Conservation (phyloP, 2,888 invertebrate species). For the Thelaira solivaga region DNA sequence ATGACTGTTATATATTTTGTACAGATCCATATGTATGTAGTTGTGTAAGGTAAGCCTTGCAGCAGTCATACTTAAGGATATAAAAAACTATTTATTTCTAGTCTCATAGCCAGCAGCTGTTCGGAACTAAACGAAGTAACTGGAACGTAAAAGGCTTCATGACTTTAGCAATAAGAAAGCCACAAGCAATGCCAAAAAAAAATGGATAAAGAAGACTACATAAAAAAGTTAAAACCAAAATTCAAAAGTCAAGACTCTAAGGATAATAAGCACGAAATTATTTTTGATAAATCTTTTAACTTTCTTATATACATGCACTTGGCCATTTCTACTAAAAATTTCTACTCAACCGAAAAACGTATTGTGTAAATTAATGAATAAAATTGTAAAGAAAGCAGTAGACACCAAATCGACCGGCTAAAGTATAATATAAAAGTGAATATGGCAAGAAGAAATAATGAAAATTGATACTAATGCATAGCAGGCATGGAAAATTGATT, state of each 20-base stretch:
- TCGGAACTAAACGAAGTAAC: constrained; percentile 48
- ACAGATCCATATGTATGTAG: neutral
- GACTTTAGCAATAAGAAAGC: constrained; percentile 33
- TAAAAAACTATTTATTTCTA: constrained; percentile 42
- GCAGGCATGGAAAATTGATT: constrained; percentile 65
- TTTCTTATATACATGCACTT: constrained; percentile 37
- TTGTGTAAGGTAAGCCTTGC: constrained; percentile 9
- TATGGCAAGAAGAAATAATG: constrained; percentile 55
- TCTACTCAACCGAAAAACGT: neutral
- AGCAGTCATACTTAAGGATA: constrained; percentile 30
- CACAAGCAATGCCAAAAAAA: constrained; percentile 43
- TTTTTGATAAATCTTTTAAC: constrained; percentile 55
- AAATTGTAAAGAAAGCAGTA: constrained; percentile 3
- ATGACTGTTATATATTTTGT: constrained; percentile 2
- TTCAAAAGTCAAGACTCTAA: constrained; percentile 58
- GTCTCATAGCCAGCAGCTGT: constrained; percentile 51
- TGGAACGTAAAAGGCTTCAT: constrained; percentile 37
- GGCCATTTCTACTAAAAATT: constrained; percentile 25
- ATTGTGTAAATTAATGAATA: constrained; percentile 21
- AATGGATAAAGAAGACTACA: neutral
- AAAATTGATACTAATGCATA: constrained; percentile 64
- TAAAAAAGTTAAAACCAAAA: constrained; percentile 28
- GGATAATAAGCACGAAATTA: constrained; percentile 59
- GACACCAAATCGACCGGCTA: constrained; percentile 45
- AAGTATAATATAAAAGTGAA: constrained; percentile 36